Conservation (phyloP, 2,113 vertebrate genomes). For the Fregetta grallaria region DNA sequence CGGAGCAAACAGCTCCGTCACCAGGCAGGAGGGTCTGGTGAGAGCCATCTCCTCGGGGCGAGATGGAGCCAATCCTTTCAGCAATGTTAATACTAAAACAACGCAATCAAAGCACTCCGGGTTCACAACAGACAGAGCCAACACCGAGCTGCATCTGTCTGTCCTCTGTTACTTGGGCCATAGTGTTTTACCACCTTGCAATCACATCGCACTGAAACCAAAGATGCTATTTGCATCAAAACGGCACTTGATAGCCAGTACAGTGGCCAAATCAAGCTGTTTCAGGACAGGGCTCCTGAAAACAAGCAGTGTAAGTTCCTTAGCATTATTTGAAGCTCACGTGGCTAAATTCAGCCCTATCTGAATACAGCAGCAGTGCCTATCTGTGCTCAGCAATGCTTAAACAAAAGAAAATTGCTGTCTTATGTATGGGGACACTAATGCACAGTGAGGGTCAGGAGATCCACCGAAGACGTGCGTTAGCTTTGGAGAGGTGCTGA, state of each 20-base stretch:
- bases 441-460: neutral
- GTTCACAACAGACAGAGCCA: neutral
- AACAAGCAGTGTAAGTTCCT: neutral
- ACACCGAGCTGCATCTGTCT: neutral
- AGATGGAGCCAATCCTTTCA: neutral
- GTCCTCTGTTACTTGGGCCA: neutral
- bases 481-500: neutral
- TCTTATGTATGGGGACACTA: neutral
- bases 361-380: neutral
- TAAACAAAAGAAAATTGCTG: neutral
- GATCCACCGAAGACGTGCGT: fast-evolving
- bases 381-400: neutral
- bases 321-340: neutral
- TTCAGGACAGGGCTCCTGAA: neutral
- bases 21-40: neutral
- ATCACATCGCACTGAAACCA: neutral
- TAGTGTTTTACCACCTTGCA: neutral
- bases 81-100: neutral
- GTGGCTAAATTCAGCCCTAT: neutral
- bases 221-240: neutral
- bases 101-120: neutral
- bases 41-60: neutral
- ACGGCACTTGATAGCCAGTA: neutral
- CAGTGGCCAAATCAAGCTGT: neutral
- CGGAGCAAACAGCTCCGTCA: neutral